phyloP scores from a whole-genome alignment of 2,113 vertebrate species.

The Tenrec ecaudatus region DNA sequence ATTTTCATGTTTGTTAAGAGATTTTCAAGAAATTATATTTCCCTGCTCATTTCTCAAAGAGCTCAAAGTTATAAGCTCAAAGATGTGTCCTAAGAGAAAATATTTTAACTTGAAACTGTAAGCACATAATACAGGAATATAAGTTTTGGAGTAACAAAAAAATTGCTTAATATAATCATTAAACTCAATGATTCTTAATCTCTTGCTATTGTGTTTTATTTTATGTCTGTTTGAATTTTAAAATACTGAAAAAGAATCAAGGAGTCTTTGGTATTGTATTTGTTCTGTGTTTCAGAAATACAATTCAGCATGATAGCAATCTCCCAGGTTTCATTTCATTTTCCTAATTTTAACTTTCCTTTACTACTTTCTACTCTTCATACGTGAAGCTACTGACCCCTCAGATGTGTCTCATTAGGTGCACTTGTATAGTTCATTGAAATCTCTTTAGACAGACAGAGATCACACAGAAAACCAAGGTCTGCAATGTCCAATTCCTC shows the following conservation, averaged over 20 bases:
- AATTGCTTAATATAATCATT: background rate
- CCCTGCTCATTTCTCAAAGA: background rate
- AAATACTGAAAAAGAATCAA: constrained; percentile 27
- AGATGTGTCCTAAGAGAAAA: constrained; percentile 29
- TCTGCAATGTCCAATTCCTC: constrained; percentile 53
- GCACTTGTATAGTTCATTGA: constrained; percentile 65
- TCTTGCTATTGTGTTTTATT: background rate
- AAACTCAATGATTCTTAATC: constrained; percentile 13
- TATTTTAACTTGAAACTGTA: constrained; percentile 35
- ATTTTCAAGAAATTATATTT: constrained; percentile 3
- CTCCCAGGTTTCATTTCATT: background rate
- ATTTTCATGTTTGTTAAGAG: constrained; percentile 44
- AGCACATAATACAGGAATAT: constrained; percentile 40
- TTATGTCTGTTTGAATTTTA: constrained; percentile 38
- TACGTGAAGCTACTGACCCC: constrained; percentile 58
- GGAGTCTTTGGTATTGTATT: background rate
- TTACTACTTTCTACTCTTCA: constrained; percentile 45
- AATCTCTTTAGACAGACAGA: constrained; percentile 47
- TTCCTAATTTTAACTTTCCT: constrained; percentile 45
- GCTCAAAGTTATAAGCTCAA: constrained; percentile 20
- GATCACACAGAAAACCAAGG: constrained; percentile 56
- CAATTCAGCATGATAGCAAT: constrained; percentile 28
- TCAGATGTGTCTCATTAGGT: constrained; percentile 69
- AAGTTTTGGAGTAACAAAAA: constrained; percentile 19
- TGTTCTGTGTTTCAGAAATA: constrained; percentile 39